A percentile compares a stretch with the other conserved stretches of the same genome.
phyloP scores from a whole-genome alignment of 2,888 invertebrate species.

The Abrostola triplasia region DNA sequence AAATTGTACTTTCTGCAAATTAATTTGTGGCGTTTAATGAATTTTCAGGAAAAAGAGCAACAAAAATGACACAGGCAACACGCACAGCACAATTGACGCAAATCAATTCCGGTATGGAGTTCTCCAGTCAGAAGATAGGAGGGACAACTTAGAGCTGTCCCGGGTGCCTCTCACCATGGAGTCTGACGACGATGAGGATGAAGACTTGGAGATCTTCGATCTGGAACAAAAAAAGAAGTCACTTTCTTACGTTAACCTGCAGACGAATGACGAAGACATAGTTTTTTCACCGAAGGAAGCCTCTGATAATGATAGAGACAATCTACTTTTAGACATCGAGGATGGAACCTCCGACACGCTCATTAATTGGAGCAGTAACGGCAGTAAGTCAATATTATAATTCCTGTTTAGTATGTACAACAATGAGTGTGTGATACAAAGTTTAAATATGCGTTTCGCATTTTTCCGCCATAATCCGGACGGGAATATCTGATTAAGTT shows the following conservation, averaged over 20 bases:
- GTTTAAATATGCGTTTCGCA: conserved; percentile 30
- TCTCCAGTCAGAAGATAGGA: conserved; percentile 80
- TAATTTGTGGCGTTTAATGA: not conserved
- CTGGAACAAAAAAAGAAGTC: conserved; percentile 83
- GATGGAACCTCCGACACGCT: conserved; percentile 76
- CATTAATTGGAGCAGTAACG: conserved; percentile 80
- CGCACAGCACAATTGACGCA: conserved; percentile 73
- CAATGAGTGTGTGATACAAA: conserved; percentile 19
- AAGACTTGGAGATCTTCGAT: conserved; percentile 85
- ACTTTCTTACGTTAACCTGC: conserved; percentile 81
- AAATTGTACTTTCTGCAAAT: not conserved
- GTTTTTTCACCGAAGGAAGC: conserved; percentile 68
- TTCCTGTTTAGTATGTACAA: conserved; percentile 26
- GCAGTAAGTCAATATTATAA: conserved; percentile 82
- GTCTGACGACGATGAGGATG: conserved; percentile 85
- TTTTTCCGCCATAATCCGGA: conserved; percentile 50
- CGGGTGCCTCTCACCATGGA: conserved; percentile 84
- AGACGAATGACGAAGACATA: conserved; percentile 79
- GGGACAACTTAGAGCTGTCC: conserved; percentile 81
- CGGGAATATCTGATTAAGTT: conserved; percentile 31
- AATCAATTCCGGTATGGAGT: conserved; percentile 87
- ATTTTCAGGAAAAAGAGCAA: conserved; percentile 79
- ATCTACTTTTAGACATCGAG: conserved; percentile 81
- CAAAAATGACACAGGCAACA: conserved; percentile 70
- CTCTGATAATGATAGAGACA: conserved; percentile 68